phyloP scores from a whole-genome alignment of 2,797 vertebrate genomes.

The Pithecia hirsuta region DNA sequence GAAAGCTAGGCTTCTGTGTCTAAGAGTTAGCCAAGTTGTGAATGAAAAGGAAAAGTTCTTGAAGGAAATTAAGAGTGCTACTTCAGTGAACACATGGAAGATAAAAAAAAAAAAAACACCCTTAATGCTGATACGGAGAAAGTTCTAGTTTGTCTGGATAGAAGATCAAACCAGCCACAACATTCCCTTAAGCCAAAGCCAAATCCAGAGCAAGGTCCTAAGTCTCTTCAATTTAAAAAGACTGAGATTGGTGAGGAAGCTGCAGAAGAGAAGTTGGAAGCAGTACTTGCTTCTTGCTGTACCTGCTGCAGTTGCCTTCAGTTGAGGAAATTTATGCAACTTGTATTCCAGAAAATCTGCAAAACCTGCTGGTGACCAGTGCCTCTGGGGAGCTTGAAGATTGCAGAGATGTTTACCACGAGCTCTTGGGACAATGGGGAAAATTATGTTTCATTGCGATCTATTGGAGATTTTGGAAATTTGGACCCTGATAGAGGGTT shows the following conservation, averaged over 20 bases:
- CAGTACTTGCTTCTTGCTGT: neutral
- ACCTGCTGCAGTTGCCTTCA: too few relatives aligned
- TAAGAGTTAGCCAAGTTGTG: neutral
- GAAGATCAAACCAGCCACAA: neutral
- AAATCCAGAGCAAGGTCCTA: neutral
- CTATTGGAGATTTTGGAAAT: conserved; percentile 86
- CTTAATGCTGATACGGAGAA: neutral
- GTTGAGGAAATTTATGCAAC: too few relatives aligned
- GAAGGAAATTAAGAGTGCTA: neutral
- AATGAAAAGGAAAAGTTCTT: neutral
- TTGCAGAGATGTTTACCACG: conserved; percentile 91
- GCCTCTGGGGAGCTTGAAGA: conserved; percentile 88
- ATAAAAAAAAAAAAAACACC: neutral
- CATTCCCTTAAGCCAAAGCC: neutral
- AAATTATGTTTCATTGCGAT: conserved; percentile 94
- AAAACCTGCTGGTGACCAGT: conserved; percentile 93
- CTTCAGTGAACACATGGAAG: neutral
- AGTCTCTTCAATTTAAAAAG: neutral
- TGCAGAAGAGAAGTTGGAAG: neutral
- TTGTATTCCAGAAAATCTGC: conserved; percentile 56
- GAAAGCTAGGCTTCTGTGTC: neutral
- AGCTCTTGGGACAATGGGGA: conserved; percentile 98
- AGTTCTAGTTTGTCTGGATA: neutral
- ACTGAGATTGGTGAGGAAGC: neutral
- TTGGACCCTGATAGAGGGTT: conserved; percentile 87